Base-by-base conservation (phyloP, 53 echinoderm and acorn worm species). In the Stichopus horrens region DNA sequence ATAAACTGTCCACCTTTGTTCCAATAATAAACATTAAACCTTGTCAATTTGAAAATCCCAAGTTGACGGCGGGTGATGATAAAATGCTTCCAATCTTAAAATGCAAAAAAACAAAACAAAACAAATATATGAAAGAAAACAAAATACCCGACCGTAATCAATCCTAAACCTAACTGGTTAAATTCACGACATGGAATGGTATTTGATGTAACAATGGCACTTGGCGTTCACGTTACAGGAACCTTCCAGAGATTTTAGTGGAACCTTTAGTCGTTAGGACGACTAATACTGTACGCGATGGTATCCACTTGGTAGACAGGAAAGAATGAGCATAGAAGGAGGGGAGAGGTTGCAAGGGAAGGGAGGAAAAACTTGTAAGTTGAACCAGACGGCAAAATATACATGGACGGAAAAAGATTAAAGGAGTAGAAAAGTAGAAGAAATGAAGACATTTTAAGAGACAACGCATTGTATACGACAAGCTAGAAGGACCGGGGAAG, bases 1-100 rank as follows among this genome's bases (percentile, higher is more conserved):
- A 71, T 71, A 18, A 71, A 71, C 71, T 71, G 71, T 71, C 18
- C 71, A 71, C 71, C 71, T 71, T 71, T 71, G n/a, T 37, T 37
- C 37, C 71, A 71, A 20, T 14, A 18, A 71, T n/a, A 18, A 71
- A 16, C 19, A 71, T 13, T 71, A 71, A 71, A 18, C 71, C 71
- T 71, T 71, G 71, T 71, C 71, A 71, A 71, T 71, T 71, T 18
- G 71, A 18, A 71, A 71, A 71, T 20, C 71, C 14, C 71, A 71
- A 20, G 18, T 71, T 71, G 71, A 71, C 71, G 71, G 18, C 18
- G 37, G 37, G 37, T 37, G 71, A 71, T 71, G 71, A 71, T 71
- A 71, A 71, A 71, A 71, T 71, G 18, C 71, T 71, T 20, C 71
- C n/a, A 71, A 71, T 71, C 71, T 71, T 37, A 37, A 37, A 37